A percentile compares a stretch with the other conserved stretches of the same genome.
Conservation (phyloP, 2,113 vertebrate genomes). For the Enhydra lutris region DNA sequence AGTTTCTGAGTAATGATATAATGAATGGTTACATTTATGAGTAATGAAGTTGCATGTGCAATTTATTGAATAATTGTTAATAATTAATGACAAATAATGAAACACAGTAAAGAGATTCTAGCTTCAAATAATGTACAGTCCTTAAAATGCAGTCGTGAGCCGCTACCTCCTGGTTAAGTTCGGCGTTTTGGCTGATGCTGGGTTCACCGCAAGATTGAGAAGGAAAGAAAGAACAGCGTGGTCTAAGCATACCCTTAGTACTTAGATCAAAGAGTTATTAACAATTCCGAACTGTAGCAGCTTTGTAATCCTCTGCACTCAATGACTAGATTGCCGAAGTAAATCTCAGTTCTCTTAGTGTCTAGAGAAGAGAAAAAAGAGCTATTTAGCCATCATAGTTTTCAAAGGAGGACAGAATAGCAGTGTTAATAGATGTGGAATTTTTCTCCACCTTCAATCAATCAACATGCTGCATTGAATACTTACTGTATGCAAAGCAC, state of each 20-base stretch:
- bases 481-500: not conserved
- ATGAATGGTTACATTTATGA: not conserved
- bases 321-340: conserved; percentile 32
- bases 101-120: not conserved
- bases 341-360: conserved; percentile 42
- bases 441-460: not conserved
- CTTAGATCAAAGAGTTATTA: conserved; percentile 57
- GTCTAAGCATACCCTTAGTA: not conserved
- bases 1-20: conserved; percentile 43
- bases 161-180: not conserved
- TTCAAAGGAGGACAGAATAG: conserved; percentile 2
- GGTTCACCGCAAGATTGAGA: not conserved
- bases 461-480: not conserved
- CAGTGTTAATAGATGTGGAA: not conserved
- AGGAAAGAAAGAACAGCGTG: not conserved
- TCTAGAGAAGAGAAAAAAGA: not conserved
- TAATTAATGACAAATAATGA: conserved; percentile 46
- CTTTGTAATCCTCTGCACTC: conserved; percentile 29
- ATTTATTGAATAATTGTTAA: conserved; percentile 27
- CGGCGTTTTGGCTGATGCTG: not conserved
- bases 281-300: not conserved
- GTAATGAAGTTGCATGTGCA: not conserved
- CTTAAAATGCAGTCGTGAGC: not conserved
- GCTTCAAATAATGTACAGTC: not conserved
- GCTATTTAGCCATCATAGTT: not conserved